Base-by-base conservation (phyloP, 2,113 vertebrate genomes). In the Dendrocopos noguchii region DNA sequence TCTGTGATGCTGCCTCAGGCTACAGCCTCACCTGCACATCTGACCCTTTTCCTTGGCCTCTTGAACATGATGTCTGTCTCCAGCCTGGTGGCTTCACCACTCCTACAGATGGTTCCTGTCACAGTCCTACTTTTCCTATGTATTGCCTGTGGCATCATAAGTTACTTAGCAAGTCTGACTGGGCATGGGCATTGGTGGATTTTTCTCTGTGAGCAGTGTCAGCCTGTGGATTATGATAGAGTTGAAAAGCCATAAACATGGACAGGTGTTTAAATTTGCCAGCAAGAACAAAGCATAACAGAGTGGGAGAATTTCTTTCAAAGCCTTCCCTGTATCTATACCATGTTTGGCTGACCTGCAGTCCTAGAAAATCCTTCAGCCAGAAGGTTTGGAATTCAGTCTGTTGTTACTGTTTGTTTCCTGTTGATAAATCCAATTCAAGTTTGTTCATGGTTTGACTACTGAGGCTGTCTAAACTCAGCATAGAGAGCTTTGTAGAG, bases 211-310 rank as follows among this genome's bases (percentile, higher is more conserved):
- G 47, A 81, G 64, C 64, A 87, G 36, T 5, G 0, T 19, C 59
- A 56, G 44, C 34, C 77, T 55, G 8, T 85, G 68, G 68, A 83
- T 77, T 83, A 55, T 29, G 20, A 61, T 27, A 70, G 55, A 0
- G 0, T 17, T 77, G 63, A 94, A 83, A 24, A 88, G 27, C 18
- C 44, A 42, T 92, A 34, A 80, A 70, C 46, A 73, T 63, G 31
- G 65, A 75, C 75, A 84, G 57, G 29, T 88, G 27, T 87, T 94
- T 65, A 68, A 80, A 87, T 91, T 57, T 91, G 78, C 42, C 56
- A 87, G 31, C 33, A 85, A 63, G 84, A 83, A 29, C 52, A 85
- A 93, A 91, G 31, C 24, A 1, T 67, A 89, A 74, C 15, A 44
- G 65, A 91, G 1, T 53, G 18, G 16, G 31, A 14, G 80, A 72